Conservation (phyloP, 2,888 invertebrate genomes). For the Tetrapedia diversipes region DNA sequence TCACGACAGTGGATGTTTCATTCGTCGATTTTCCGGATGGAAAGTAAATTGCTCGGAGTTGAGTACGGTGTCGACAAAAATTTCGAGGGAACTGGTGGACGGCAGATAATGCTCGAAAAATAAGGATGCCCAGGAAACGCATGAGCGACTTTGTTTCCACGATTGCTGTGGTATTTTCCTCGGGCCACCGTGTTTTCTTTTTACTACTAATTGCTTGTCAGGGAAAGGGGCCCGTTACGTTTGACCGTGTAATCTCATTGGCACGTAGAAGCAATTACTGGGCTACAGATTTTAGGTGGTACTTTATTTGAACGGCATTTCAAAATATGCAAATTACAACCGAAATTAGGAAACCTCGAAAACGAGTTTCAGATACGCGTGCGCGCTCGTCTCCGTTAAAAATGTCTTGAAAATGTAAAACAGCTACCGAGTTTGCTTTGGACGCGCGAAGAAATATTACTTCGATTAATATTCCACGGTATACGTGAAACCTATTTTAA, state of each 20-base stretch:
- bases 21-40: constrained; percentile 40
- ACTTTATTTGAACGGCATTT: too few relatives aligned
- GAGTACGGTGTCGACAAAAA: background rate
- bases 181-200: background rate
- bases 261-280: too few relatives aligned
- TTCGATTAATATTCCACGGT: too few relatives aligned
- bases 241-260: background rate
- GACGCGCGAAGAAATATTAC: too few relatives aligned
- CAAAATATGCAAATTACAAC: too few relatives aligned
- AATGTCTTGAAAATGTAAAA: too few relatives aligned
- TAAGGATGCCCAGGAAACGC: constrained; percentile 4
- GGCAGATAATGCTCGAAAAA: constrained; percentile 16
- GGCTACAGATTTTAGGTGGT: too few relatives aligned
- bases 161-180: background rate
- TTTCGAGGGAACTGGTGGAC: background rate
- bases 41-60: constrained; percentile 24
- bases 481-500: too few relatives aligned
- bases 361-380: too few relatives aligned
- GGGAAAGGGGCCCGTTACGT: background rate
- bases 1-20: background rate
- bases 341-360: too few relatives aligned
- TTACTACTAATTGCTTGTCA: constrained; percentile 21
- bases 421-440: too few relatives aligned
- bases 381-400: too few relatives aligned
- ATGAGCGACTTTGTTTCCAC: background rate